Evolutionary conservation across 2,797 vertebrate genomes (phyloP).

Genomic region (Pipistrellus pipistrellus): DNA sequence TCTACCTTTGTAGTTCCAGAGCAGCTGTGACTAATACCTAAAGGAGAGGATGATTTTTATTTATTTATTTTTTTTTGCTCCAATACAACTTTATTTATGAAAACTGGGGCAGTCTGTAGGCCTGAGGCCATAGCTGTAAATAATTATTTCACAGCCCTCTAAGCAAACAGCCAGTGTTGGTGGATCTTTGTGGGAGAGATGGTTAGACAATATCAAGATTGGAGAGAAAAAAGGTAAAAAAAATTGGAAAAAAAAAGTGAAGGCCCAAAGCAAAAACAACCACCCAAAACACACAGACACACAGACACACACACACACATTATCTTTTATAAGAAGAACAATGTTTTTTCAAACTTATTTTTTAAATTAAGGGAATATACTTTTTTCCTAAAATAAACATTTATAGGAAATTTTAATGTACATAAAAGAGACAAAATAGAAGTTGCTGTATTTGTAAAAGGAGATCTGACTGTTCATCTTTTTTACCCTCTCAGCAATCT

Average conservation of each 20-base stretch:
- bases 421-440: background rate
- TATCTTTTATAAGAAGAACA: background rate
- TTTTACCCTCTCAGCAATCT: background rate
- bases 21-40: background rate
- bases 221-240: background rate
- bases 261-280: background rate
- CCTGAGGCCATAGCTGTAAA: background rate
- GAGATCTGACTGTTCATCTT: background rate
- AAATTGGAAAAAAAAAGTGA: background rate
- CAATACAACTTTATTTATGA: background rate
- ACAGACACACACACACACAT: too few relatives aligned
- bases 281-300: background rate
- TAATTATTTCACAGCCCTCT: background rate
- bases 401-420: background rate
- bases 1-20: background rate
- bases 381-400: slow-evolving; percentile 8
- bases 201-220: background rate
- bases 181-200: background rate
- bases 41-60: background rate
- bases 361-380: background rate
- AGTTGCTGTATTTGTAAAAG: background rate
- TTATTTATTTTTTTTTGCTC: background rate
- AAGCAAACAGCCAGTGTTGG: background rate
- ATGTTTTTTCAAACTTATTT: background rate
- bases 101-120: background rate